Conservation (phyloP, 2,113 vertebrate species). For the Bagarius yarrelli region DNA sequence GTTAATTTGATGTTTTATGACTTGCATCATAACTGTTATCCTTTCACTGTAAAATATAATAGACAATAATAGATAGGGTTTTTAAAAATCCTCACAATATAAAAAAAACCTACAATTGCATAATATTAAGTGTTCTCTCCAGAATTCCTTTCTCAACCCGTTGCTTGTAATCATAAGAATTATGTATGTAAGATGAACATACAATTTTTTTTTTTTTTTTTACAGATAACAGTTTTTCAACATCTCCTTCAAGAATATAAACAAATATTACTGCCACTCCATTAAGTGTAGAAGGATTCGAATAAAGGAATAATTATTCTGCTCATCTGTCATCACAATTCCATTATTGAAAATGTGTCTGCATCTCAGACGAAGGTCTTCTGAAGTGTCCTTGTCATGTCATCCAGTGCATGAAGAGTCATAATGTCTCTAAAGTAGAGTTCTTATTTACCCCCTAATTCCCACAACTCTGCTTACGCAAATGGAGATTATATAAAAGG, state of each 20-base stretch:
- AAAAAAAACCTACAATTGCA: neutral
- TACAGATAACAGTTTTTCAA: neutral
- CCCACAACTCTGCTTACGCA: slow-evolving; percentile 7
- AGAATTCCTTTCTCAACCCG: neutral
- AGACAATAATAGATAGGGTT: neutral
- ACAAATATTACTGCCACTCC: neutral
- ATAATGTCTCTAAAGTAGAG: slow-evolving; percentile 17
- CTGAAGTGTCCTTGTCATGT: slow-evolving; percentile 18
- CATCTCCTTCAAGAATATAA: slow-evolving; percentile 1
- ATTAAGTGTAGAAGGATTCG: slow-evolving; percentile 11
- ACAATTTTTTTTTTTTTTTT: too few species aligned
- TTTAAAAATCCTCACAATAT: neutral
- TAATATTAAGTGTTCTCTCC: neutral
- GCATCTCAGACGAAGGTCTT: slow-evolving; percentile 32
- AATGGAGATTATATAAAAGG: slow-evolving; percentile 42
- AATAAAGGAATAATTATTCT: slow-evolving; percentile 31
- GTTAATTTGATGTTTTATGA: neutral
- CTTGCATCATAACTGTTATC: neutral
- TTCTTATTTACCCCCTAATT: slow-evolving; percentile 43
- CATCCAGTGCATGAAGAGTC: neutral
- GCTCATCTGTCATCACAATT: slow-evolving; percentile 26
- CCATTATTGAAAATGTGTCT: slow-evolving; percentile 23
- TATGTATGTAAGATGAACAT: neutral
- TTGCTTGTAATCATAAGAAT: neutral
- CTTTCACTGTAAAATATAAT: neutral